Conservation (phyloP, 2,797 vertebrate species). For the Carapus acus region DNA sequence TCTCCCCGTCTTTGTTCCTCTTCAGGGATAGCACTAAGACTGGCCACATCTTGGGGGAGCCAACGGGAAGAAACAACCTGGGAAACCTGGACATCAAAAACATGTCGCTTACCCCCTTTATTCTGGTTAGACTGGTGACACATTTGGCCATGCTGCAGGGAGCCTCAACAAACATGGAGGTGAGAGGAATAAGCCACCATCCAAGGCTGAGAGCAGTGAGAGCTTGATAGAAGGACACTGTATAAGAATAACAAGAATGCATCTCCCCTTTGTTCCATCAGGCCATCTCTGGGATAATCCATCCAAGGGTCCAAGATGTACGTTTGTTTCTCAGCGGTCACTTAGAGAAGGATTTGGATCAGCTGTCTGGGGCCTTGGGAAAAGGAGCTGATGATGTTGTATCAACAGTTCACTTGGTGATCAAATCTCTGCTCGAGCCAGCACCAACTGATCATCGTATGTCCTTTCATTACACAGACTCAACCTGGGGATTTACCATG, state of each 20-base stretch:
- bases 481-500: neutral
- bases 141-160: slow-evolving; percentile 80
- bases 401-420: slow-evolving; percentile 66
- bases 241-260: too few species aligned
- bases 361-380: slow-evolving; percentile 71
- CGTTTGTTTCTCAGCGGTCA: slow-evolving; percentile 71
- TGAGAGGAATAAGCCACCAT: slow-evolving; percentile 2
- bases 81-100: slow-evolving; percentile 67
- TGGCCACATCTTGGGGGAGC: slow-evolving; percentile 76
- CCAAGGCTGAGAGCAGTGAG: neutral
- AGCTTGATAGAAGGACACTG: too few species aligned
- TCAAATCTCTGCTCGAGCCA: slow-evolving; percentile 58
- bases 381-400: slow-evolving; percentile 73
- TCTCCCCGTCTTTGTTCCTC: slow-evolving; percentile 3
- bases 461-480: slow-evolving; percentile 13
- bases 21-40: slow-evolving; percentile 76
- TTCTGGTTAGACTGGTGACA: slow-evolving; percentile 74
- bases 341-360: slow-evolving; percentile 71
- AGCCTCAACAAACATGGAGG: slow-evolving; percentile 57
- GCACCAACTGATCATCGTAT: slow-evolving; percentile 60
- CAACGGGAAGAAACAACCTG: slow-evolving; percentile 29
- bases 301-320: slow-evolving; percentile 57
- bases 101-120: slow-evolving; percentile 66
- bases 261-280: slow-evolving; percentile 22
- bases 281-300: slow-evolving; percentile 64